These are phyloP conservation scores for Ophion slaviceki DNA, from an alignment of 2,888 invertebrate genomes.

Conservation along the genomic window DNA sequence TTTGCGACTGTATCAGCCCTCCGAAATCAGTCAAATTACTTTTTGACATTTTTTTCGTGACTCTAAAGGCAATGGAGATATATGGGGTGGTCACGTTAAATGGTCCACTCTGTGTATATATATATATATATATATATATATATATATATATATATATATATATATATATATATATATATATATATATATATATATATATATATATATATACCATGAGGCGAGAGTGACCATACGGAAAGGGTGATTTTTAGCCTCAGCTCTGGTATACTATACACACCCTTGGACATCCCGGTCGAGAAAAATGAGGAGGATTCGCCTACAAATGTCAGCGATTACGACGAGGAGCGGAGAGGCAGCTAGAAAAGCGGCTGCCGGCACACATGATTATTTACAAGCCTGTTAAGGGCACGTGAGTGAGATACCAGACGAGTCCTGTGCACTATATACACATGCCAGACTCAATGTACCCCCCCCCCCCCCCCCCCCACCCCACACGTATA, in stretches of 20 bases:
- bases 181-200: too few relatives aligned
- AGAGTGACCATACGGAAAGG: conserved; percentile 27
- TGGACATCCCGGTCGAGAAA: conserved; percentile 39
- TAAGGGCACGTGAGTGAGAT: conserved; percentile 47
- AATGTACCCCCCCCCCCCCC: not conserved
- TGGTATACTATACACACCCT: not conserved
- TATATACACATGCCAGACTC: not conserved
- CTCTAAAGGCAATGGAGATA: too few relatives aligned
- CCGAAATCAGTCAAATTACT: too few relatives aligned
- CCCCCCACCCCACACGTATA: not conserved
- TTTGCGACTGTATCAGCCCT: too few relatives aligned
- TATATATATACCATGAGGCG: not conserved
- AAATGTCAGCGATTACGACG: conserved; percentile 61
- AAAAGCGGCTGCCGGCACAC: conserved; percentile 27
- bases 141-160: too few relatives aligned
- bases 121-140: too few relatives aligned
- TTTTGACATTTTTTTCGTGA: too few relatives aligned
- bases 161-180: too few relatives aligned
- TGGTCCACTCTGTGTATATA: too few relatives aligned
- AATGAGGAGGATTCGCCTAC: conserved; percentile 62
- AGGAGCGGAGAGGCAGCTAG: conserved; percentile 21
- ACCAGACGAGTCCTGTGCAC: conserved; percentile 18
- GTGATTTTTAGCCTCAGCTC: conserved; percentile 47
- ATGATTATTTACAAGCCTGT: conserved; percentile 59
- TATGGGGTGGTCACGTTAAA: too few relatives aligned